These are phyloP conservation scores for Actias luna DNA, from an alignment of 2,888 invertebrate species.

Conservation along the genomic window DNA sequence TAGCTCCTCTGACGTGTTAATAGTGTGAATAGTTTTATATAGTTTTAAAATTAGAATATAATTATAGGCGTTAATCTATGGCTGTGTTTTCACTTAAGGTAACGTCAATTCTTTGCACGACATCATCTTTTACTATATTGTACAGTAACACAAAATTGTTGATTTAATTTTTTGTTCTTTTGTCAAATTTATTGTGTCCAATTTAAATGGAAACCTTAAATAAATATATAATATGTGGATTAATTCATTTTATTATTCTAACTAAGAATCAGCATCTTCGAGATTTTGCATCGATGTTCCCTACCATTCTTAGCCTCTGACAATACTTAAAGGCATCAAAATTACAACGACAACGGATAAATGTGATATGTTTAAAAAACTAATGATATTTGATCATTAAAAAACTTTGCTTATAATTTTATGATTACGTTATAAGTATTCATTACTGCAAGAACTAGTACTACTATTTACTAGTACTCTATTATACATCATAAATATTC, in stretches of 20 bases:
- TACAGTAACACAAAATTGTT: constrained; percentile 65
- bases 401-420: too few relatives aligned
- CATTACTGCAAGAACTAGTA: too few relatives aligned
- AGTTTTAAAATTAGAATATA: constrained; percentile 28
- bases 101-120: constrained; percentile 80
- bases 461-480: too few relatives aligned
- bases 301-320: not conserved
- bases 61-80: constrained; percentile 71
- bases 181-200: constrained; percentile 59
- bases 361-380: too few relatives aligned
- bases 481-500: too few relatives aligned
- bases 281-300: not conserved
- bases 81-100: constrained; percentile 80
- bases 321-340: not conserved
- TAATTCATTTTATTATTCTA: not conserved
- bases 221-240: constrained; percentile 57
- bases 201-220: constrained; percentile 74
- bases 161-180: constrained; percentile 47
- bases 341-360: too few relatives aligned
- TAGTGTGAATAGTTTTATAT: constrained; percentile 48
- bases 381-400: too few relatives aligned
- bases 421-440: too few relatives aligned
- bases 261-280: not conserved
- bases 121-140: constrained; percentile 69
- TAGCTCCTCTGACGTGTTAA: constrained; percentile 42